Evolutionary conservation across 2,888 invertebrate species (phyloP).

Genomic region (Noctua janthe): DNA sequence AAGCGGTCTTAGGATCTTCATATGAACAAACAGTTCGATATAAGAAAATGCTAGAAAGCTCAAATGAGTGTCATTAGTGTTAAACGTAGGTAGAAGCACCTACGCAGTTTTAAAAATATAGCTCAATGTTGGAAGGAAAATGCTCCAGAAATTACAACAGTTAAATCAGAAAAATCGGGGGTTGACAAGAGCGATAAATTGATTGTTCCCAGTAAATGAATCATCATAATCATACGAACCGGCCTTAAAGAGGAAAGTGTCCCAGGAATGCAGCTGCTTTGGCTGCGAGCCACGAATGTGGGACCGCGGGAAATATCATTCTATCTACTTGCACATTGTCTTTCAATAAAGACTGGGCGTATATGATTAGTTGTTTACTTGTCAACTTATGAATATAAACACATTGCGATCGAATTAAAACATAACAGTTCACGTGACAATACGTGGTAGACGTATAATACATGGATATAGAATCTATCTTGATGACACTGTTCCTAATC

Average conservation of each 20-base stretch:
- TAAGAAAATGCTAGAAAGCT: slow-evolving; percentile 4
- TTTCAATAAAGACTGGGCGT: slow-evolving; percentile 67
- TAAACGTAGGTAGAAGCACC: slow-evolving; percentile 5
- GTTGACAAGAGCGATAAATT: slow-evolving; percentile 32
- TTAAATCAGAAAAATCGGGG: slow-evolving; percentile 20
- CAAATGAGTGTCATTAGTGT: slow-evolving; percentile 2
- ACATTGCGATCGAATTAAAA: slow-evolving; percentile 46
- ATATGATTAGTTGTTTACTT: slow-evolving; percentile 61
- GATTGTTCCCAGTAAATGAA: slow-evolving; percentile 65
- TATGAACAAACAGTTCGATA: not conserved
- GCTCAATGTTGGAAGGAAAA: slow-evolving; percentile 16
- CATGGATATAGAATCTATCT: slow-evolving; percentile 9
- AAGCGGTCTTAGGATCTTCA: not conserved
- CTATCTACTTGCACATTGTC: slow-evolving; percentile 76
- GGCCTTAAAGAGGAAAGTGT: slow-evolving; percentile 76
- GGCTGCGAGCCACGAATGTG: slow-evolving; percentile 78
- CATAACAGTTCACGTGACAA: slow-evolving; percentile 31
- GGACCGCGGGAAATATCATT: slow-evolving; percentile 76
- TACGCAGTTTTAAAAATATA: slow-evolving; percentile 31
- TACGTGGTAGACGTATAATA: not conserved
- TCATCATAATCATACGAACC: slow-evolving; percentile 70
- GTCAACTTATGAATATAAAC: slow-evolving; percentile 45
- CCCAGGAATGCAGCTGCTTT: slow-evolving; percentile 78
- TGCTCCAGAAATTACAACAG: not conserved
- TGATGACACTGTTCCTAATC: slow-evolving; percentile 8